Evolutionary conservation across 2,113 vertebrate genomes (phyloP).

Genomic region (Alces alces): DNA sequence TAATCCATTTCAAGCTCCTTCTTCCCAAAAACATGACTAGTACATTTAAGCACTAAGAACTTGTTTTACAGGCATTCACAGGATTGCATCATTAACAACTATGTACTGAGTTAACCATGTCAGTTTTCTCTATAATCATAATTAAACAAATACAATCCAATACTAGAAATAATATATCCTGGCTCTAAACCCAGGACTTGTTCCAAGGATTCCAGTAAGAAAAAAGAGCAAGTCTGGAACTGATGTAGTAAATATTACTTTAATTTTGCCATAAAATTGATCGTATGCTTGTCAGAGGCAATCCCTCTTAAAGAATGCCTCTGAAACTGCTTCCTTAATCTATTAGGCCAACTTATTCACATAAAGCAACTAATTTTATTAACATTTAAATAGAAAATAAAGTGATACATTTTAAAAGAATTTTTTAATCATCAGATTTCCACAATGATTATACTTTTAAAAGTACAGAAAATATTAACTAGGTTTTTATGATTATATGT

Average conservation of each 20-base stretch:
- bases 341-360: background rate
- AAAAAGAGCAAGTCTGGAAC: background rate
- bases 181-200: background rate
- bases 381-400: background rate
- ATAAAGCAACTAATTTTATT: background rate
- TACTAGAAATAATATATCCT: background rate
- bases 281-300: background rate
- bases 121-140: background rate
- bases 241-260: background rate
- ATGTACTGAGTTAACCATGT: background rate
- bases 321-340: background rate
- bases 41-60: background rate
- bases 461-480: background rate
- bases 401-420: background rate
- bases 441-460: background rate
- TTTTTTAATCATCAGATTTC: background rate
- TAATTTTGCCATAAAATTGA: background rate
- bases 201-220: background rate
- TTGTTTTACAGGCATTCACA: background rate
- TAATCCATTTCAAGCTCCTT: background rate
- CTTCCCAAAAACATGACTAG: background rate
- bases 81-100: background rate
- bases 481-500: background rate
- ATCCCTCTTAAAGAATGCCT: background rate
- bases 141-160: conserved; percentile 9